Evolutionary conservation across 1,140 invertebrate genomes (phyloP), one percentile per base, ranked within the genome.

Genomic region (Drosophila kohkoa): DNA sequence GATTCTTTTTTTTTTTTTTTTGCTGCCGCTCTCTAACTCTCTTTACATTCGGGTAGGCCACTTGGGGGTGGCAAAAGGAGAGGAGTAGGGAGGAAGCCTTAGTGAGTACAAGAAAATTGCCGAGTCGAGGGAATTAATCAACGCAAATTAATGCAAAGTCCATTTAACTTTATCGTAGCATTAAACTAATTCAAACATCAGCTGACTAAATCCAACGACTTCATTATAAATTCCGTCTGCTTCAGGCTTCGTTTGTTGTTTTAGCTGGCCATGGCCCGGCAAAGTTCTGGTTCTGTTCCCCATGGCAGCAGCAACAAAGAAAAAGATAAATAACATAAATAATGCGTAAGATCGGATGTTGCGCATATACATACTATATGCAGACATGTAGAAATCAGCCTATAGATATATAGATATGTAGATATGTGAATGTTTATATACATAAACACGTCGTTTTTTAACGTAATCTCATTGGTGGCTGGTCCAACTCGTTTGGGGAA

Each of bases 401-500:
- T 41, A 70, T 46, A 63, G 35, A 20, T 54, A 69, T 20, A 55
- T 6, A 51, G 11, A 15, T 5, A 64, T 8, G 46, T 10, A 51
- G 20, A 51, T 28, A 16, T 52, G 13, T 52, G 8, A 35, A 48
- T 13, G 32, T 5, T 48, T n/a, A 20, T 8, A 52, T n/a, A 62
- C 11, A n/a, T 35, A 3, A 30, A 46, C 28, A 32, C 15, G 52
- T 59, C 7, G 52, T 59, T 16, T 16, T 59, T 1, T 60, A 43
- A 43, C 41, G 41, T 43, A 25, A 30, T 60, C 30, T 32, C 35
- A 59, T 60, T 62, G 57, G 20, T 46, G 64, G 45, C 64, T 11
- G 70, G 46, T 43, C 59, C 46, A 72, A 66, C 70, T 73, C 65
- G 63, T 60, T 73, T 67, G 15, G n/a, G n/a, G 11, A 35, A 43